Conservation (phyloP, 2,113 vertebrate genomes). For the Zosterops borbonicus region DNA sequence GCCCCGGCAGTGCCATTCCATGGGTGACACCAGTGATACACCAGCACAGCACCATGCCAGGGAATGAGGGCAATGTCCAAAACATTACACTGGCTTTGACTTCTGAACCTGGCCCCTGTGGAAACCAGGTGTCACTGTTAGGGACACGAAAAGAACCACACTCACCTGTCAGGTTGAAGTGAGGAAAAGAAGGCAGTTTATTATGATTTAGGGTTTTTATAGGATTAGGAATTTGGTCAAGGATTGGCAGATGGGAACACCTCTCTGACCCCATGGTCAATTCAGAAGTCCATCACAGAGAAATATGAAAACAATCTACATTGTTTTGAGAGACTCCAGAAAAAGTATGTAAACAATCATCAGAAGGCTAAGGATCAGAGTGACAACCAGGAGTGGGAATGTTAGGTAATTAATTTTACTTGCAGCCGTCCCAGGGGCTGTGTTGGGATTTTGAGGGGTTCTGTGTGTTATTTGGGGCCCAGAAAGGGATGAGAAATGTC, state of each 20-base stretch:
- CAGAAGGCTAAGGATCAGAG: too few species aligned
- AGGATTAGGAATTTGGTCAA: too few species aligned
- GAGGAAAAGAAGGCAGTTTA: too few species aligned
- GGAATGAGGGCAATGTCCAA: fast-evolving
- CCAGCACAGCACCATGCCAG: neutral
- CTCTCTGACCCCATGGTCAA: too few species aligned
- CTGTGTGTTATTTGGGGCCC: neutral
- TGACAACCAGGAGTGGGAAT: neutral
- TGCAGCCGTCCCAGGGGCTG: fast-evolving
- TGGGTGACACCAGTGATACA: neutral
- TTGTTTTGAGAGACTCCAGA: too few species aligned
- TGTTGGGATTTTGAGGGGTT: neutral
- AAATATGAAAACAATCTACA: too few species aligned
- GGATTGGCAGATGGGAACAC: too few species aligned
- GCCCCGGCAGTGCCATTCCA: neutral
- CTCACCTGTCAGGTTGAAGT: too few species aligned
- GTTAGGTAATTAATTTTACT: neutral
- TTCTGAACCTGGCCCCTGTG: neutral
- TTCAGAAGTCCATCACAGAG: too few species aligned
- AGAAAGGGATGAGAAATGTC: neutral
- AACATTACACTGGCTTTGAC: fast-evolving
- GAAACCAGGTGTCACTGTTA: neutral
- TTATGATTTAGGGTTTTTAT: too few species aligned
- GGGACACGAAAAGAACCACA: too few species aligned
- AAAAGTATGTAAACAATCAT: too few species aligned